Evolutionary conservation across 35 echinoderm and acorn worm genomes (phyloP).

Genomic region (Patiria miniata): DNA sequence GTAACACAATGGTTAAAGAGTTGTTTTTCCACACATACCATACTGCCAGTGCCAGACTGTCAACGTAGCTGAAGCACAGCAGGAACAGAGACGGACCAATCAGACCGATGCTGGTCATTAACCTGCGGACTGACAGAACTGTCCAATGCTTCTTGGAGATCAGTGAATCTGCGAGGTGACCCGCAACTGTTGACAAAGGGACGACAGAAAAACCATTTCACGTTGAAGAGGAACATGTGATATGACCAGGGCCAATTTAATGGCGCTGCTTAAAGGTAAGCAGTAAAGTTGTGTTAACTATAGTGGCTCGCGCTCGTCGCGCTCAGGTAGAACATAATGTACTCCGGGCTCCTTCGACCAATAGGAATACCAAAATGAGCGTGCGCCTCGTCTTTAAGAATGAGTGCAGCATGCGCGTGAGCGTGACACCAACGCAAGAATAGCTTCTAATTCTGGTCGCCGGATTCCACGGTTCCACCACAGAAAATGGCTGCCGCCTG

Average conservation of each 20-base stretch:
- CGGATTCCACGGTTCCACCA: too few species aligned
- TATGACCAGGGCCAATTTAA: neutral
- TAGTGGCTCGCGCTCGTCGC: too few species aligned
- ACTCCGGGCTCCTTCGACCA: too few species aligned
- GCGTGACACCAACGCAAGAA: too few species aligned
- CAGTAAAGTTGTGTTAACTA: too few species aligned
- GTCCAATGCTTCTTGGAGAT: slow-evolving; percentile 90
- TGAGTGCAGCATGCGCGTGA: too few species aligned
- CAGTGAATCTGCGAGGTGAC: slow-evolving; percentile 86
- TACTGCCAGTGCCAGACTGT: slow-evolving; percentile 76
- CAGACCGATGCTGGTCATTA: slow-evolving; percentile 90
- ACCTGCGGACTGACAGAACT: slow-evolving; percentile 74
- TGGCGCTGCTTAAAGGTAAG: too few species aligned
- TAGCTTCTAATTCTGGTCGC: too few species aligned
- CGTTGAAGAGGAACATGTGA: neutral
- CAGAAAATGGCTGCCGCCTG: too few species aligned
- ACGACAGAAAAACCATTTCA: neutral
- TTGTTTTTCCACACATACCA: slow-evolving; percentile 58
- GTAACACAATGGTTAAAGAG: neutral
- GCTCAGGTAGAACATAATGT: too few species aligned
- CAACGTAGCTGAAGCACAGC: slow-evolving; percentile 74
- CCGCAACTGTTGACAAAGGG: slow-evolving; percentile 62
- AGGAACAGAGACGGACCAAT: slow-evolving; percentile 86
- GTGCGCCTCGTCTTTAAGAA: too few species aligned
- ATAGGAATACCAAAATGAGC: too few species aligned